A percentile compares a stretch with the other conserved stretches of the same genome.
Evolutionary conservation across 2,113 vertebrate species (phyloP).

Genomic region (Dicerorhinus sumatrensis): DNA sequence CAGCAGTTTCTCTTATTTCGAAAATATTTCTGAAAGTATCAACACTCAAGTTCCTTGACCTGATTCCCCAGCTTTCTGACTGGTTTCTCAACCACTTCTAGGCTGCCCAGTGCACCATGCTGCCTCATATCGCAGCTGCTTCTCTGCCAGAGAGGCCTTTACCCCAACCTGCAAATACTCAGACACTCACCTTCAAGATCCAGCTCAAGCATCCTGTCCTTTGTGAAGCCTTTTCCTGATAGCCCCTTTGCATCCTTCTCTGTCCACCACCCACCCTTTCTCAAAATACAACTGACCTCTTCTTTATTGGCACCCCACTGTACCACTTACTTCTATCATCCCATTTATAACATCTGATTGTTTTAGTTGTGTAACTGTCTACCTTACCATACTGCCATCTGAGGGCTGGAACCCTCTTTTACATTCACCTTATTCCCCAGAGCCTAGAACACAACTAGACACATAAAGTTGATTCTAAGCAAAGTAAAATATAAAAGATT

Average conservation of each 20-base stretch:
- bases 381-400: not conserved
- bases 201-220: not conserved
- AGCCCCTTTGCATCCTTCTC: not conserved
- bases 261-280: not conserved
- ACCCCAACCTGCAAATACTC: not conserved
- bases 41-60: not conserved
- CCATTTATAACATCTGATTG: not conserved
- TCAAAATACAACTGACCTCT: not conserved
- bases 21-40: not conserved
- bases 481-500: conserved; percentile 44
- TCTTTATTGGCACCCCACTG: not conserved
- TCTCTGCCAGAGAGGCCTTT: not conserved
- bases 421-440: not conserved
- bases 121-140: not conserved
- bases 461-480: not conserved
- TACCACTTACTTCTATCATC: not conserved
- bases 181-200: not conserved
- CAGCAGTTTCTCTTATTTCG: conserved; percentile 24
- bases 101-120: not conserved
- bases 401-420: not conserved
- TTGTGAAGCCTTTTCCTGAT: not conserved
- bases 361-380: too few relatives aligned
- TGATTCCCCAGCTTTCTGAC: not conserved
- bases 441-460: not conserved
- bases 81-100: not conserved